Conservation (phyloP, 2,113 vertebrate species). For the Dicaeum eximium region DNA sequence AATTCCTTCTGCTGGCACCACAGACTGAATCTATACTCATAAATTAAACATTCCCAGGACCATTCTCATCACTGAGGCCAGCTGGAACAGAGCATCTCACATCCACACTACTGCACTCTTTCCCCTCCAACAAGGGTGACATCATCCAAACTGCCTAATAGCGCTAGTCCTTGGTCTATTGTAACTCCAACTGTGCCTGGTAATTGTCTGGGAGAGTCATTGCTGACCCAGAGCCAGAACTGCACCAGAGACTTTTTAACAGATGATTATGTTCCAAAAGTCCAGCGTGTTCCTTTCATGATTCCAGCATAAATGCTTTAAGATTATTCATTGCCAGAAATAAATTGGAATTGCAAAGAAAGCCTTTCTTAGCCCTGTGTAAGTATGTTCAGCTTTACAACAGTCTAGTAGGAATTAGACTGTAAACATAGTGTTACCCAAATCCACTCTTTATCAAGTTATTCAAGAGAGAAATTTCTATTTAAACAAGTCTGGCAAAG, state of each 20-base stretch:
- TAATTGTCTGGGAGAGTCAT: neutral
- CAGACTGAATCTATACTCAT: neutral
- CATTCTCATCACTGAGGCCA: neutral
- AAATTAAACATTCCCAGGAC: conserved; percentile 40
- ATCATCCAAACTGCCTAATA: neutral
- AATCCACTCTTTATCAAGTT: neutral
- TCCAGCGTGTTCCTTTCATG: neutral
- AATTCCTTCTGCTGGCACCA: neutral
- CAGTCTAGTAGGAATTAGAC: neutral
- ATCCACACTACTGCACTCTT: neutral
- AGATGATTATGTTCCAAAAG: neutral
- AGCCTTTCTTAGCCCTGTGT: neutral
- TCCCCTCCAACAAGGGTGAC: neutral
- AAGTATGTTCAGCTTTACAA: neutral
- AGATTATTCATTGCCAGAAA: neutral
- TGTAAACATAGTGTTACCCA: neutral
- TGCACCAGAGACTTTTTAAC: neutral
- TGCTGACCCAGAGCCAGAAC: neutral
- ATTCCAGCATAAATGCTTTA: neutral
- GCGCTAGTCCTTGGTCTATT: neutral
- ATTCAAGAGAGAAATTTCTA: neutral
- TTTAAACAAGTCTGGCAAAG: neutral
- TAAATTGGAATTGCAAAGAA: neutral
- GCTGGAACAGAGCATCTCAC: conserved; percentile 4
- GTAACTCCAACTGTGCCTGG: neutral